Conservation (phyloP, 2,888 invertebrate species). For the Syrista parreyssii region DNA sequence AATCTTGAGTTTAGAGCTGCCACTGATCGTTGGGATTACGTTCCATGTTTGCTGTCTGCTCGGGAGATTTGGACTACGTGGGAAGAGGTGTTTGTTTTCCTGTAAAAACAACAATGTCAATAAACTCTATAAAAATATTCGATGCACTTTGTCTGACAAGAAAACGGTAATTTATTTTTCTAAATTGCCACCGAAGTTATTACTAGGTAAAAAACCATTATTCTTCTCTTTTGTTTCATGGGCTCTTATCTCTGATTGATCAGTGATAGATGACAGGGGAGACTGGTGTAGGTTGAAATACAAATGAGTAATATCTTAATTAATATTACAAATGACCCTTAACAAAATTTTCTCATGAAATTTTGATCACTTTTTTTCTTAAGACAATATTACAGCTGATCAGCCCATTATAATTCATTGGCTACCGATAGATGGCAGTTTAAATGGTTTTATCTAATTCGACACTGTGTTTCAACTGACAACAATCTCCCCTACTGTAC, state of each 20-base stretch:
- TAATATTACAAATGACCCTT: no score
- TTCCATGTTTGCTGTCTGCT: background rate
- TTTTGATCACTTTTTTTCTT: no score
- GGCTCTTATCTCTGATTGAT: background rate
- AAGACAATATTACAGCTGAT: no score
- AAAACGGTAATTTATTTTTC: background rate
- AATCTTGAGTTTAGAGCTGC: background rate
- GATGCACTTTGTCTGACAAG: background rate
- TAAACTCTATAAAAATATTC: background rate
- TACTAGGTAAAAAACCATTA: background rate
- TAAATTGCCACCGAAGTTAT: background rate
- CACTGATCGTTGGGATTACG: background rate
- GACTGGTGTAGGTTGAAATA: no score
- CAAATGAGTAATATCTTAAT: no score
- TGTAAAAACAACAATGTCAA: background rate
- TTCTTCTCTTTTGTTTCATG: background rate
- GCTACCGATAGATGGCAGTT: no score
- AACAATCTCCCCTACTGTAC: no score
- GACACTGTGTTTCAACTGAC: no score
- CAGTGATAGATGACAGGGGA: background rate
- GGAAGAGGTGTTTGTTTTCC: background rate
- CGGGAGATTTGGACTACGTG: background rate
- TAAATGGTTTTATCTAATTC: no score
- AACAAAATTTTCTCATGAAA: no score
- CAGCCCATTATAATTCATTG: no score